Evolutionary conservation across 2,888 invertebrate species (phyloP).

Genomic region (Diarsia mendica): DNA sequence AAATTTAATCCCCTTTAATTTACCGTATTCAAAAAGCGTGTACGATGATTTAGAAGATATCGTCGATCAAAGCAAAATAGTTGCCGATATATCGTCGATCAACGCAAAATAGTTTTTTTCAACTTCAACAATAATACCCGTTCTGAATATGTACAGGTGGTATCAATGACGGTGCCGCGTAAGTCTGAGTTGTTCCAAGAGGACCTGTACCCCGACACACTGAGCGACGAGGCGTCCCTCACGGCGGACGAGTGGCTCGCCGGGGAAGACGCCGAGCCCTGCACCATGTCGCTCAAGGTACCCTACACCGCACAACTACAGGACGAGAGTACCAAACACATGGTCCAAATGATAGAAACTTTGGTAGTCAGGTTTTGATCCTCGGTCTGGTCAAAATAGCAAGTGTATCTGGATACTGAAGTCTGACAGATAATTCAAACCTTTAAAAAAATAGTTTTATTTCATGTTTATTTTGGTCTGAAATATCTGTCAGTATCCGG

Average conservation of each 20-base stretch:
- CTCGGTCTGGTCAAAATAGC: background rate
- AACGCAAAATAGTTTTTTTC: too few relatives aligned
- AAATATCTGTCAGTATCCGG: background rate
- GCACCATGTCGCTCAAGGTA: conserved; percentile 97
- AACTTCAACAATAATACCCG: too few relatives aligned
- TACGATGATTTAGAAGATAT: too few relatives aligned
- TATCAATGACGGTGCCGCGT: conserved; percentile 99
- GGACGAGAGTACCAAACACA: background rate
- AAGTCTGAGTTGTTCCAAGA: conserved; percentile 99
- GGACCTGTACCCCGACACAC: conserved; percentile 98
- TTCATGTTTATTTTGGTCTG: too few relatives aligned
- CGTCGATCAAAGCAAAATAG: too few relatives aligned
- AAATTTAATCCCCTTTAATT: too few relatives aligned
- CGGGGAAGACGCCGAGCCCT: conserved; percentile 97
- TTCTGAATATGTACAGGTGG: conserved; percentile 87
- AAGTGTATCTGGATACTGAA: background rate
- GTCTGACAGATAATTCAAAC: background rate
- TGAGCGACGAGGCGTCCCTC: conserved; percentile 96
- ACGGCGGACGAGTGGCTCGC: conserved; percentile 98
- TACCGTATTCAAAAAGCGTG: too few relatives aligned
- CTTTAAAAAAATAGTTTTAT: too few relatives aligned
- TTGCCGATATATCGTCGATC: too few relatives aligned
- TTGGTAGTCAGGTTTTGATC: background rate
- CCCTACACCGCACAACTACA: background rate
- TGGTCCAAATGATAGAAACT: background rate